phyloP scores from a whole-genome alignment of 2,797 vertebrate species.

The Mormyrus proboscirostris region DNA sequence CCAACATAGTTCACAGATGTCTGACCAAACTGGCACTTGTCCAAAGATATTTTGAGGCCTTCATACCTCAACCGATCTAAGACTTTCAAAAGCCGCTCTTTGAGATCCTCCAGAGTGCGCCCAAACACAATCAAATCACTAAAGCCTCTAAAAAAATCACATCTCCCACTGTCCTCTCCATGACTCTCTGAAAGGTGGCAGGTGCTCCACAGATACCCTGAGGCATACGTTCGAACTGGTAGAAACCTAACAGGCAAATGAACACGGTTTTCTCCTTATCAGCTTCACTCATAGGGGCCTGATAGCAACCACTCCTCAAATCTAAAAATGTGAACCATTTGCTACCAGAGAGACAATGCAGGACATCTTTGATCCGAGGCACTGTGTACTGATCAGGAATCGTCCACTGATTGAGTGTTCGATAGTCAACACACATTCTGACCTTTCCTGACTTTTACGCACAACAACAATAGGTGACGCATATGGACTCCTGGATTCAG shows the following conservation, averaged over 20 bases:
- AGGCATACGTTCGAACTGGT: background rate
- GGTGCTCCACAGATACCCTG: slow-evolving; percentile 15
- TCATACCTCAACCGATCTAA: background rate
- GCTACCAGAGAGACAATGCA: background rate
- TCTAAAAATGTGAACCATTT: background rate
- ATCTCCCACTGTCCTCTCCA: background rate
- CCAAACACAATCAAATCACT: background rate
- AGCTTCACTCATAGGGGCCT: background rate
- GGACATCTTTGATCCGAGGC: background rate
- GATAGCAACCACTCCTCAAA: too few species aligned
- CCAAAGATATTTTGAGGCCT: slow-evolving; percentile 11
- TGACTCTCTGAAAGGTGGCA: slow-evolving; percentile 6
- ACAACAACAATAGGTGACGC: too few species aligned
- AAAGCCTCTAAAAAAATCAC: background rate
- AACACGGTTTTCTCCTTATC: background rate
- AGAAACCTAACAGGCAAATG: background rate
- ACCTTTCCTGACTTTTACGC: too few species aligned
- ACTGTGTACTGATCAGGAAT: background rate
- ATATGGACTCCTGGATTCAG: too few species aligned
- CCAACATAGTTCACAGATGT: slow-evolving; percentile 6
- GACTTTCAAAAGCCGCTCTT: background rate
- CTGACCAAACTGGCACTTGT: slow-evolving; percentile 18
- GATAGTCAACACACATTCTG: too few species aligned
- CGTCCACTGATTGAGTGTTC: too few species aligned
- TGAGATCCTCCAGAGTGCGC: background rate